These are phyloP conservation scores for Dipodomys merriami DNA, from an alignment of 2,113 vertebrate species.

Conservation along the genomic window DNA sequence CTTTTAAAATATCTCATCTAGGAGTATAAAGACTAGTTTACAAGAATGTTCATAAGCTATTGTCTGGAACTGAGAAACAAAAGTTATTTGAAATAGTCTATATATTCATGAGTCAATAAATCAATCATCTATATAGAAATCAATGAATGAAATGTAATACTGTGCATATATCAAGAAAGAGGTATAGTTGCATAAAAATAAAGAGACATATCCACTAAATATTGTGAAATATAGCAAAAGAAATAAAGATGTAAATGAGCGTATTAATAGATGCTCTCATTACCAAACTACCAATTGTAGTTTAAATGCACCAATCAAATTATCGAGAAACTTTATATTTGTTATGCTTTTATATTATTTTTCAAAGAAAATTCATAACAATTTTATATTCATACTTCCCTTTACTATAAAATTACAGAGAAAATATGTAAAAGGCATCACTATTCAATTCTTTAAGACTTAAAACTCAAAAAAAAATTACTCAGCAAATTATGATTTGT, in stretches of 20 bases:
- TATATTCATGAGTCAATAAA: not conserved
- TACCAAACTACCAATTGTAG: not conserved
- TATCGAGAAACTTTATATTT: slow-evolving; percentile 2
- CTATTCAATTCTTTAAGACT: not conserved
- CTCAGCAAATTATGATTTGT: not conserved
- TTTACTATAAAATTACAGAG: not conserved
- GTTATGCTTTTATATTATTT: slow-evolving; percentile 17
- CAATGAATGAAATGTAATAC: not conserved
- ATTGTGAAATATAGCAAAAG: not conserved
- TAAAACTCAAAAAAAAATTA: not conserved
- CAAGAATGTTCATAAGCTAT: not conserved
- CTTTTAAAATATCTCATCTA: not conserved
- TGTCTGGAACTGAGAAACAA: not conserved
- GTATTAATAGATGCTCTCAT: not conserved
- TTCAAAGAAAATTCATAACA: no score
- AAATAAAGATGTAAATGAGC: not conserved
- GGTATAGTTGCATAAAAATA: not conserved
- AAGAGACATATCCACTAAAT: not conserved
- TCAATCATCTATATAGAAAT: not conserved
- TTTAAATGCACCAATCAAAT: not conserved
- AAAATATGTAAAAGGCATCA: not conserved
- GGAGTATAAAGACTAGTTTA: not conserved
- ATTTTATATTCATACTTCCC: not conserved
- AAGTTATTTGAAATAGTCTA: not conserved
- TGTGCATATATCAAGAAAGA: not conserved